phyloP scores from a whole-genome alignment of 1,140 invertebrate species.

The Heliconius nattereri region DNA sequence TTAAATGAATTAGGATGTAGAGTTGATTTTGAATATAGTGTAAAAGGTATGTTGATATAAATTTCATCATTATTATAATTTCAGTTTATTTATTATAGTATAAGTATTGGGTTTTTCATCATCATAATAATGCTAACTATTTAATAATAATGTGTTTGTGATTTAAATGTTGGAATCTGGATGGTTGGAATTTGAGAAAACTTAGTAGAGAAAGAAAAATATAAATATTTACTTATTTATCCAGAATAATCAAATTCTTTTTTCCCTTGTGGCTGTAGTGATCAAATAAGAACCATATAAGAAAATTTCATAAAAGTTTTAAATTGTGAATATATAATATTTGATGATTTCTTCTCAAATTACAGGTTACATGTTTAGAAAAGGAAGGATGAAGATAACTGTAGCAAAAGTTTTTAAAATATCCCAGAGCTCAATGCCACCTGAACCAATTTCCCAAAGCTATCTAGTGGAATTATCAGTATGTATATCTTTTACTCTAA shows the following conservation, averaged over 20 bases:
- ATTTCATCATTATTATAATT: slow-evolving; percentile 17
- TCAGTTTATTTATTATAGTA: neutral
- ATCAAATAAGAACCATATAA: too few species aligned
- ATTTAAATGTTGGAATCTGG: too few species aligned
- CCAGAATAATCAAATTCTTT: too few species aligned
- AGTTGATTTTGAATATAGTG: slow-evolving; percentile 96
- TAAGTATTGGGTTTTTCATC: too few species aligned
- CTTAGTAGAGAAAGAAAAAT: too few species aligned
- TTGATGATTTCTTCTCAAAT: neutral
- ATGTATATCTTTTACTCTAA: slow-evolving; percentile 41
- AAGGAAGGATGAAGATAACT: slow-evolving; percentile 98
- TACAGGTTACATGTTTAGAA: slow-evolving; percentile 94
- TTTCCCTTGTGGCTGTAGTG: too few species aligned
- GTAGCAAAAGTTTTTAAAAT: slow-evolving; percentile 97
- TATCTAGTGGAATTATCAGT: slow-evolving; percentile 96
- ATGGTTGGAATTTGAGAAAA: too few species aligned
- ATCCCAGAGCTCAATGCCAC: slow-evolving; percentile 82
- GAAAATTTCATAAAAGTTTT: neutral
- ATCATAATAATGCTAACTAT: too few species aligned
- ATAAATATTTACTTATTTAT: too few species aligned
- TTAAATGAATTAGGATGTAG: slow-evolving; percentile 94
- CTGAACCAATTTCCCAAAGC: slow-evolving; percentile 94
- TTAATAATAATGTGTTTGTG: too few species aligned
- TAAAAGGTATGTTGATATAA: slow-evolving; percentile 87
- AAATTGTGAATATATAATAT: neutral